Base-by-base conservation (phyloP, 2,888 invertebrate genomes). In the Calliopum simillimum region DNA sequence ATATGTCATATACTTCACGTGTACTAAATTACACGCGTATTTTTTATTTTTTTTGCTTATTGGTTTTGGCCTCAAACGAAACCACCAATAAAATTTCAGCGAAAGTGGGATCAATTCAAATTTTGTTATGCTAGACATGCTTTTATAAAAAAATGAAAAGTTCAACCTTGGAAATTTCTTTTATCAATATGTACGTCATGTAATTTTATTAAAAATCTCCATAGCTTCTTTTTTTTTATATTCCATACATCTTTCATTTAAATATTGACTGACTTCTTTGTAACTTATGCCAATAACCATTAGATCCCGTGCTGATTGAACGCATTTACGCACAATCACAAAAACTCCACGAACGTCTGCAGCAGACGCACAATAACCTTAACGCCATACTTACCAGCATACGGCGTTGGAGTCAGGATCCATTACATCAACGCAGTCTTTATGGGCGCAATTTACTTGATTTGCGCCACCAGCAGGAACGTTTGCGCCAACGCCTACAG, bases 401-500 rank as follows among this genome's bases (percentile, higher is more conserved):
- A 53, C 88, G 89, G 0, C 87, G 87, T 0, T 97, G 96, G 95
- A 92, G 92, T 12, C 88, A 89, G 73, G 84, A 88, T 56, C 94
- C 96, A 0, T 86, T 97, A 49, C 93, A 94, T 82, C 91, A 92
- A 80, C 87, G 97, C n/a, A 93, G 91, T 79, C 75, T 78, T 3
- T 84, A 80, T 44, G 81, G 82, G 0, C 80, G 81, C 43, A 82
- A 81, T 73, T 71, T 82, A 19, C 74, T 86, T 21, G 84, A 85
- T 56, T 72, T 85, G 68, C 78, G 78, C 5, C 79, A 83, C 46
- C 85, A 84, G 68, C 78, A 80, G 67, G 81, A 81, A n/a, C 80
- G 81, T 5, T 73, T 84, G 23, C 78, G 79, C 2, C 73, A 75
- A 12, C 82, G 84, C 1, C 68, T 81, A 3, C 68, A 79, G 16